These are phyloP conservation scores for Trachymyrmex cornetzi DNA, from an alignment of 1,140 invertebrate species.

Conservation along the genomic window DNA sequence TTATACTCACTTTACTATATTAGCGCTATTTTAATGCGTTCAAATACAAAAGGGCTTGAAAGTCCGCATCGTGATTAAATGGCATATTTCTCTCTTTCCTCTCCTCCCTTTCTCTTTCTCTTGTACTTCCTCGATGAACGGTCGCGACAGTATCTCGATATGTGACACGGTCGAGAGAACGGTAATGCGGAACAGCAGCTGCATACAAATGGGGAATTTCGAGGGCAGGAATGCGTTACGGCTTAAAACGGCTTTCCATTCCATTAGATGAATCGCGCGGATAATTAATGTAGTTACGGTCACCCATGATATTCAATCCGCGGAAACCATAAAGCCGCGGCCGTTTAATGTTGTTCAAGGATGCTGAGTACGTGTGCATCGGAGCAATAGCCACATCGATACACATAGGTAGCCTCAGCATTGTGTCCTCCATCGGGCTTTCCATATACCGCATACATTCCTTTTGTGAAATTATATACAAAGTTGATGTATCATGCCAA, in stretches of 20 bases:
- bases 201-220: conserved; percentile 61
- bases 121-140: conserved; percentile 45
- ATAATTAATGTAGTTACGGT: conserved; percentile 64
- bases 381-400: not conserved
- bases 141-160: conserved; percentile 57
- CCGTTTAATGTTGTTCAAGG: conserved; percentile 43
- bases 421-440: not conserved
- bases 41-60: conserved; percentile 16
- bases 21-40: conserved; percentile 26
- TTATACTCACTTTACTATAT: conserved; percentile 22
- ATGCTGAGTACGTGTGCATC: conserved; percentile 20
- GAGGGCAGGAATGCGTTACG: conserved; percentile 51
- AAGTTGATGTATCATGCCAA: not conserved
- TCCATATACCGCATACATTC: not conserved
- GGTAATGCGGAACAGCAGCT: conserved; percentile 51
- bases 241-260: conserved; percentile 64
- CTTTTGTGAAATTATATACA: not conserved
- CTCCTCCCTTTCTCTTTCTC: not conserved
- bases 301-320: conserved; percentile 59
- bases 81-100: not conserved
- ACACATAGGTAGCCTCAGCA: not conserved
- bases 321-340: conserved; percentile 51
- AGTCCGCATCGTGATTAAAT: conserved; percentile 13
- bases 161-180: conserved; percentile 51
- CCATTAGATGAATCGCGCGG: conserved; percentile 58